phyloP scores from a whole-genome alignment of 2,888 invertebrate genomes.

The Pachydiplax longipennis region DNA sequence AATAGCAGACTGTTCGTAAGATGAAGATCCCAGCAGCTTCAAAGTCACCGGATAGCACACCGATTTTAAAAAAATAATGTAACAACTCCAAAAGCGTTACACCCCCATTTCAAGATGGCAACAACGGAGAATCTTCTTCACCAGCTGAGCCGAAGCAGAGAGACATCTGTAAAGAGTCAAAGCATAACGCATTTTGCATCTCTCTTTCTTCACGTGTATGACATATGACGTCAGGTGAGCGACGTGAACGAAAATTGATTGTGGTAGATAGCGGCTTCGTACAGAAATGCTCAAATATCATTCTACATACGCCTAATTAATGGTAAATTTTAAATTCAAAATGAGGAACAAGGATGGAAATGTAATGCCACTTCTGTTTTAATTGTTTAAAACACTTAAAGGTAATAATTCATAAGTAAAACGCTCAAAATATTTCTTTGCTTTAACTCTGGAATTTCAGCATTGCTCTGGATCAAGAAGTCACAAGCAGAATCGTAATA shows the following conservation, averaged over 20 bases:
- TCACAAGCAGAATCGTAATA: background rate
- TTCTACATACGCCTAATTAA: no score
- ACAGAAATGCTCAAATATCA: no score
- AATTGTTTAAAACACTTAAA: no score
- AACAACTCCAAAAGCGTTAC: constrained; percentile 21
- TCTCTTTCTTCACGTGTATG: constrained; percentile 6
- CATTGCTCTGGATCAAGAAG: background rate
- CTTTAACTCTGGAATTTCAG: background rate
- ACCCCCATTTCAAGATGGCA: constrained; percentile 45
- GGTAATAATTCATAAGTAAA: no score
- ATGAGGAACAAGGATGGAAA: background rate
- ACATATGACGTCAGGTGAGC: constrained; percentile 19
- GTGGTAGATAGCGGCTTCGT: no score
- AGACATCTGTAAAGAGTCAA: constrained; percentile 37
- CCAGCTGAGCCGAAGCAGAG: constrained; percentile 38
- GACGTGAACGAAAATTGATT: background rate
- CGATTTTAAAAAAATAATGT: constrained; percentile 19
- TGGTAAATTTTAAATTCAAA: background rate
- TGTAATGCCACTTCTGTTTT: background rate
- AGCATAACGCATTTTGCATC: constrained; percentile 11
- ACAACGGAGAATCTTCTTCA: constrained; percentile 25
- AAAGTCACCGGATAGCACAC: background rate
- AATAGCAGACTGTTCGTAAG: constrained; percentile 28
- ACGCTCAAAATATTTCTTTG: no score
- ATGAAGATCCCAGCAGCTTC: constrained; percentile 11